Base-by-base conservation (phyloP, 2,888 invertebrate genomes). In the Microctonus brassicae region DNA sequence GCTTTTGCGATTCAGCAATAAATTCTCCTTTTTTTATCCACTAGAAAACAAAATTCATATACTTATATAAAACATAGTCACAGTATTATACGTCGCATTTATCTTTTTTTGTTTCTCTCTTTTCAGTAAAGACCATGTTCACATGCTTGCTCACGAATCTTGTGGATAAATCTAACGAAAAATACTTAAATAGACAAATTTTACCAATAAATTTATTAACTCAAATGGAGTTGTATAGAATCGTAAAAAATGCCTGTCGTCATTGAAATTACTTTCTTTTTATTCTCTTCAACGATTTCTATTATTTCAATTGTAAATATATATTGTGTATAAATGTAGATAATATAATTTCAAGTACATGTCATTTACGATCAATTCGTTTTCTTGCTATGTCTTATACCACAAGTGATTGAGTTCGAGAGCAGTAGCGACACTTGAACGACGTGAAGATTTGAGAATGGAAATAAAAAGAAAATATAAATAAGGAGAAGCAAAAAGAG, bases 341-440 rank as follows among this genome's bases (percentile, higher is more conserved):
- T 58, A 42, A 67, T 33, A 26, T 58, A 42, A 39, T 58, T 42
- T 57, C 33, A 33, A 55, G 29, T 42, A 58, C 33, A 67, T 22
- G 67, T 42, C 67, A 55, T 69, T 62, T 63, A 63, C 62, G 63
- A 57, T 63, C 55, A 36, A 69, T 55, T 33, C 62, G 55, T 47
- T 47, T 20, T 7, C 17, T 0, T 4, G 17, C 0, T 4, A 5
- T 29, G 47, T 17, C 7, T 47, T 17, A 9, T 47, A 17, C 47
- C 20, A 47, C 17, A 47, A 20, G 17, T 6, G 17, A 17, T 7
- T 5, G 34, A 26, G 26, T 55, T 26, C 4, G 22, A 24, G 13
- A 55, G 3, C 55, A 7, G 26, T 3, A 24, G 55, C 5, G 10
- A 55, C 55, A 76, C 73, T 74, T 74, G 69, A 74, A 74, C 71